A percentile compares a stretch with the other conserved stretches of the same genome.
phyloP scores from a whole-genome alignment of 2,113 vertebrate species.

The Eulemur macaco region DNA sequence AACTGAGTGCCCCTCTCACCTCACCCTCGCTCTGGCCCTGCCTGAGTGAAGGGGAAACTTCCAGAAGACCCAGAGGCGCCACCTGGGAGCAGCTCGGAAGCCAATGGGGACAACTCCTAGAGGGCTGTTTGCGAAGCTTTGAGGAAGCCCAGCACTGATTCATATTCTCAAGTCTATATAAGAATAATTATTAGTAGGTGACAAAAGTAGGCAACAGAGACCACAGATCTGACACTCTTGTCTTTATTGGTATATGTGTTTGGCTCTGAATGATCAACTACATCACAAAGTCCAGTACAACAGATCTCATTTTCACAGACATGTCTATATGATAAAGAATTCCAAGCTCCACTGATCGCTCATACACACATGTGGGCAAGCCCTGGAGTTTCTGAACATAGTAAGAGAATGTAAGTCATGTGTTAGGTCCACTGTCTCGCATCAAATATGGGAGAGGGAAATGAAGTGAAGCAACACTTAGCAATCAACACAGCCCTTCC shows the following conservation, averaged over 20 bases:
- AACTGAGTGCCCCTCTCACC: background rate
- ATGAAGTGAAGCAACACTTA: background rate
- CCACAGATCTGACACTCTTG: slow-evolving; percentile 32
- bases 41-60: background rate
- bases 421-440: background rate
- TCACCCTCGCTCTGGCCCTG: background rate
- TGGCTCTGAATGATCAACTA: slow-evolving; percentile 55
- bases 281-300: slow-evolving; percentile 52
- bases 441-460: background rate
- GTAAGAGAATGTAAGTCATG: background rate
- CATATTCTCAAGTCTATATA: background rate
- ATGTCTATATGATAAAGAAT: slow-evolving; percentile 15
- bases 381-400: background rate
- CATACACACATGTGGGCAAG: background rate
- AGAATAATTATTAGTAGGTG: background rate
- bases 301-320: slow-evolving; percentile 51
- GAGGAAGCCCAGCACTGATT: background rate
- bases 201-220: slow-evolving; percentile 60
- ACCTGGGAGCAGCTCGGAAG: background rate
- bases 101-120: background rate
- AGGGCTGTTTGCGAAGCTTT: background rate
- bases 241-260: slow-evolving; percentile 68
- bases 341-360: background rate
- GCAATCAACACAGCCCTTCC: background rate
- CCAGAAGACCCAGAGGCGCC: background rate